These are phyloP conservation scores for Platysteira castanea DNA, from an alignment of 2,113 vertebrate genomes.

Conservation along the genomic window DNA sequence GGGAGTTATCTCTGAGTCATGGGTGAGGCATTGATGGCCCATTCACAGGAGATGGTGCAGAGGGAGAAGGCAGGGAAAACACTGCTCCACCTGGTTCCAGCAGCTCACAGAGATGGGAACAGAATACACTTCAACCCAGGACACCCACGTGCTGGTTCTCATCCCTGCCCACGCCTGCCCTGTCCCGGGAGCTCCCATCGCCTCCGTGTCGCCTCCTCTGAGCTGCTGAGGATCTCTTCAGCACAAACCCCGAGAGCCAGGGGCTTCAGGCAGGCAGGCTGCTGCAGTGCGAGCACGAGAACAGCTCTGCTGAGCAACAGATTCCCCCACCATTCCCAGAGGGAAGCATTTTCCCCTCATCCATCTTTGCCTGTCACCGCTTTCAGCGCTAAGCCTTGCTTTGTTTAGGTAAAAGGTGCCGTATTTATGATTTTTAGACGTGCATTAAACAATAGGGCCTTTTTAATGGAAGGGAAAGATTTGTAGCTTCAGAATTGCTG, in stretches of 20 bases:
- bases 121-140: too few relatives aligned
- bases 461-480: background rate
- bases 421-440: background rate
- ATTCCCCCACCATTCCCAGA: background rate
- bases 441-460: background rate
- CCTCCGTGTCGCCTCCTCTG: rapidly evolving
- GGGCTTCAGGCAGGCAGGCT: background rate
- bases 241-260: background rate
- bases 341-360: background rate
- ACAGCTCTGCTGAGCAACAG: background rate
- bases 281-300: background rate
- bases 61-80: too few relatives aligned
- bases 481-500: background rate
- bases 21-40: too few relatives aligned
- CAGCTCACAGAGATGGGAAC: too few relatives aligned
- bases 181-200: background rate
- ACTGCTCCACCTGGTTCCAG: too few relatives aligned
- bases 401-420: background rate
- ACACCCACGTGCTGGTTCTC: background rate
- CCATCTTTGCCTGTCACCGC: background rate
- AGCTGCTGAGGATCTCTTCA: background rate
- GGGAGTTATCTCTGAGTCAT: too few relatives aligned
- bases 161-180: background rate
- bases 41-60: too few relatives aligned
- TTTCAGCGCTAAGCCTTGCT: background rate